phyloP scores from a whole-genome alignment of 2,888 invertebrate species.

The Scaptomyza flava region DNA sequence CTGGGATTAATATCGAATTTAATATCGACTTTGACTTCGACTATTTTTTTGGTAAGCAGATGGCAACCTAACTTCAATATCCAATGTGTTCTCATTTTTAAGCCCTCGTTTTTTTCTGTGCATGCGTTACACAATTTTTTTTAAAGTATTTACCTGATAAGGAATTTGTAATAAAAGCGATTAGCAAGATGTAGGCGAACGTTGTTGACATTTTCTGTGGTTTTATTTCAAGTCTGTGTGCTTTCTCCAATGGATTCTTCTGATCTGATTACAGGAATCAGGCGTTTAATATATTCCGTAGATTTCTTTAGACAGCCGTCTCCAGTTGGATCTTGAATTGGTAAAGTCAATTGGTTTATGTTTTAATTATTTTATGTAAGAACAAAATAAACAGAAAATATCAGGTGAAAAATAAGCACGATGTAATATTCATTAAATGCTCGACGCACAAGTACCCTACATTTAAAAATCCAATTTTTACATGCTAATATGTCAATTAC shows the following conservation, averaged over 20 bases:
- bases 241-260: slow-evolving; percentile 5
- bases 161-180: slow-evolving; percentile 72
- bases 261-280: slow-evolving; percentile 4
- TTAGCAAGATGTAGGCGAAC: slow-evolving; percentile 68
- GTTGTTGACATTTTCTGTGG: slow-evolving; percentile 52
- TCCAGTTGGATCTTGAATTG: slow-evolving; percentile 21
- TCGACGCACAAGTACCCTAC: neutral
- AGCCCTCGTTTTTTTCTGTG: neutral
- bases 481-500: neutral
- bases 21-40: neutral
- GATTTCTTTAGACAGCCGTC: slow-evolving; percentile 1
- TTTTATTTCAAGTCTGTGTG: neutral
- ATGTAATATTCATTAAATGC: neutral
- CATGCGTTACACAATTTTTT: slow-evolving; percentile 2
- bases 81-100: too few relatives aligned
- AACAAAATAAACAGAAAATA: neutral
- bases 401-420: neutral
- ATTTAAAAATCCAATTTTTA: too few relatives aligned
- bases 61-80: too few relatives aligned
- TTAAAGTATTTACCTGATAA: slow-evolving; percentile 78
- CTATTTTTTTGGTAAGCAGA: too few relatives aligned
- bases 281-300: neutral
- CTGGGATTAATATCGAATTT: neutral
- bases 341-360: slow-evolving; percentile 12
- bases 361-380: slow-evolving; percentile 21